These are phyloP conservation scores for Aphyosemion australe DNA, from an alignment of 2,113 vertebrate genomes.

Conservation along the genomic window DNA sequence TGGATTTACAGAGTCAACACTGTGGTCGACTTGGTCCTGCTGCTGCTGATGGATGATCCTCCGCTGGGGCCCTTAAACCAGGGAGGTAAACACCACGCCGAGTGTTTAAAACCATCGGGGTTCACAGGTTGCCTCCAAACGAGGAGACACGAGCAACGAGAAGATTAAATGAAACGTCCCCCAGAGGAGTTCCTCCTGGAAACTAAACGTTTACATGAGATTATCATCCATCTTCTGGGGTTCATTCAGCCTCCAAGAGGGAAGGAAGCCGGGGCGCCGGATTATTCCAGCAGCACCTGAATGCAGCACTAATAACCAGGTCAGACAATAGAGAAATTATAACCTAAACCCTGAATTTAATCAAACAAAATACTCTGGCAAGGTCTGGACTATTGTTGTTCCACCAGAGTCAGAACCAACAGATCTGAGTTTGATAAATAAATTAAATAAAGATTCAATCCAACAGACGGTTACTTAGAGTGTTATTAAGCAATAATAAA, in stretches of 20 bases:
- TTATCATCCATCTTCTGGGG: constrained; percentile 9
- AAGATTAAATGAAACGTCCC: constrained; percentile 5
- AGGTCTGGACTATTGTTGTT: too few relatives aligned
- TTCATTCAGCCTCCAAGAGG: not conserved
- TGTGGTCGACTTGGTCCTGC: not conserved
- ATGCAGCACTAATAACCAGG: not conserved
- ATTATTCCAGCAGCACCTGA: constrained; percentile 5
- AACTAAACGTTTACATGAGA: constrained; percentile 8
- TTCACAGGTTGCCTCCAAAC: constrained; percentile 16
- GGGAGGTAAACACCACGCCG: constrained; percentile 37
- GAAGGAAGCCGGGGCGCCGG: not conserved
- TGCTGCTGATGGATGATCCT: constrained; percentile 39
- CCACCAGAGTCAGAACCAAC: too few relatives aligned
- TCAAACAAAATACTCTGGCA: too few relatives aligned
- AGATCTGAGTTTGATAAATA: too few relatives aligned
- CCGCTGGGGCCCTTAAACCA: not conserved
- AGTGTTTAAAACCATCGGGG: not conserved
- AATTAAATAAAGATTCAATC: too few relatives aligned
- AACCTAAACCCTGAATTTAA: too few relatives aligned
- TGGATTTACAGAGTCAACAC: constrained; percentile 30
- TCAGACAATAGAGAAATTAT: too few relatives aligned
- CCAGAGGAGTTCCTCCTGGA: constrained; percentile 3
- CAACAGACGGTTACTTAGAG: too few relatives aligned
- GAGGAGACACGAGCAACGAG: not conserved
- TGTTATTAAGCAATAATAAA: too few relatives aligned